Base-by-base conservation (phyloP, 2,113 vertebrate species). In the Ammodytes marinus region DNA sequence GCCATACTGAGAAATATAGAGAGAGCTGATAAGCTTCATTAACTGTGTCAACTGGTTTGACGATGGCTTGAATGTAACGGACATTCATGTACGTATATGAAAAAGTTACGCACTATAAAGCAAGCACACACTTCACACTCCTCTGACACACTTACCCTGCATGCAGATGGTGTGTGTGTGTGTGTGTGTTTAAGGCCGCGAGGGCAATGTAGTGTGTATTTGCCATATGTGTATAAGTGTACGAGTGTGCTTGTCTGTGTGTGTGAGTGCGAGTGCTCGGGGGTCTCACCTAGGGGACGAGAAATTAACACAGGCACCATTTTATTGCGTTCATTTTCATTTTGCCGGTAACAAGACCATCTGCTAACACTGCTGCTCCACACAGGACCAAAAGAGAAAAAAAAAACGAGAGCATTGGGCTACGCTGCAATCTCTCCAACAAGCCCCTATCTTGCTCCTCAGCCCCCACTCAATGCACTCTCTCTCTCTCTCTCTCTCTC, bases 291-390 rank as follows among this genome's bases (percentile, higher is more conserved):
- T 95, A 73, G 80, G 93, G 95, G 95, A 95, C 91, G 88, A 94
- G 95, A 95, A 96, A 96, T 95, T 84, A 96, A 95, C 93, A 79
- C 93, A 90, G 93, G 95, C 95, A 92, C 88, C 95, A 95, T 95
- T 53, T 96, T 93, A 94, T 92, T 59, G 92, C 72, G 0, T 92
- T 95, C 95, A 94, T 96, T 97, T 96, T 95, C 91, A 85, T 96
- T 95, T 96, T 93, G 92, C 95, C 95, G 94, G 95, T 86, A 93
- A 94, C 71, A 73, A 92, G 73, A 63, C 96, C 96, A 97, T 96
- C 97, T 97, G 97, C 94, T 94, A 93, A 88, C 90, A 5, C 91
- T 89, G 27, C 79, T 93, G 88, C 91, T 95, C 92, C 92, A 89
- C 83, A 77, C 72, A 69, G 68, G 61, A 45, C 72, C 54, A 40